Conservation (phyloP, 2,888 invertebrate species). For the Odontothrips loti region DNA sequence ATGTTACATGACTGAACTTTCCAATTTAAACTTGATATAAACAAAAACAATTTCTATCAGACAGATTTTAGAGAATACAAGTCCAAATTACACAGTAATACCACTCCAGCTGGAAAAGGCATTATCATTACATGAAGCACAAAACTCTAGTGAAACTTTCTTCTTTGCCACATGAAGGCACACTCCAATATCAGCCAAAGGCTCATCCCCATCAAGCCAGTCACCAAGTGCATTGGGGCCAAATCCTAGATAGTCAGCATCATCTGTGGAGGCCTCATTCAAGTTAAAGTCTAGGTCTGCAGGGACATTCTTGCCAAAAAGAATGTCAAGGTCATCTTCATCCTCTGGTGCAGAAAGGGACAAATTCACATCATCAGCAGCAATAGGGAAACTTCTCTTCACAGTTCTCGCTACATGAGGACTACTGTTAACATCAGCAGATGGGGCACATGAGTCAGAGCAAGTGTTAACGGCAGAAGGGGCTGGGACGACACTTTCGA, state of each 20-base stretch:
- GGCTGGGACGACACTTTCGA: neutral
- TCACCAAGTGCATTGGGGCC: conserved; percentile 37
- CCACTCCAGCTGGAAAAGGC: conserved; percentile 38
- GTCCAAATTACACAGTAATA: neutral
- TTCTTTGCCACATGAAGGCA: conserved; percentile 56
- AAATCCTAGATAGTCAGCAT: conserved; percentile 33
- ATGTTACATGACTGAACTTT: neutral
- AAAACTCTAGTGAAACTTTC: conserved; percentile 56
- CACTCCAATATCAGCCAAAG: conserved; percentile 48
- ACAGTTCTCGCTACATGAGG: neutral
- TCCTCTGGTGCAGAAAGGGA: neutral
- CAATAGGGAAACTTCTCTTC: neutral
- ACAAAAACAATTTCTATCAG: neutral
- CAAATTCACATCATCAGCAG: neutral
- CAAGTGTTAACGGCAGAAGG: neutral
- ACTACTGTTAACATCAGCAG: neutral
- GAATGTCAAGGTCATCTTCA: conserved; percentile 15
- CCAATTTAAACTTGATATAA: too few relatives aligned
- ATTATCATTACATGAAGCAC: conserved; percentile 54
- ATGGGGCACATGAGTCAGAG: neutral
- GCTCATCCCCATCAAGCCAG: conserved; percentile 41
- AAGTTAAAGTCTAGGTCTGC: neutral
- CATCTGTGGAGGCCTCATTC: neutral
- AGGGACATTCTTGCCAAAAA: neutral
- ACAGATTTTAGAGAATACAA: neutral